Base-by-base conservation (phyloP, 2,888 invertebrate genomes). In the Psylliodes chrysocephalus region DNA sequence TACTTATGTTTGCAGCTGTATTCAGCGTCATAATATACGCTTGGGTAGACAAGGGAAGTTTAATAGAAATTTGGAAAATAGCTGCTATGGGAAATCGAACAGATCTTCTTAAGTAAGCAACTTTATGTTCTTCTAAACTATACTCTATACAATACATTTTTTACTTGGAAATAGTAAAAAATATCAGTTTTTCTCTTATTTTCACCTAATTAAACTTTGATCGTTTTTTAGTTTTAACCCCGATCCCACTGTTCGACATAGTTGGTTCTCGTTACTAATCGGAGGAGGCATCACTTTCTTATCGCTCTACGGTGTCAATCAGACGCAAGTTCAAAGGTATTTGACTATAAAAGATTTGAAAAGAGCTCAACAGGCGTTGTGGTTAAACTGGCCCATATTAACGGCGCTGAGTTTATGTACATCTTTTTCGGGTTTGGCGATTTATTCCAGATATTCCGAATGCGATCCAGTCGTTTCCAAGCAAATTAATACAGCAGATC, bases 261-360 rank as follows among this genome's bases (percentile, higher is more conserved):
- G 94, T 0, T 91, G 94, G 89, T 94, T 93, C 87, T 89, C 91
- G 0, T 84, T 94, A 19, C 83, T 88, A 2, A 85, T 95, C 53
- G 95, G 95, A n/a, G 95, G 95, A 0, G 82, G 90, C 33, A 86
- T 91, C 55, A 94, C 93, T 0, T 95, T 91, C 77, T 79, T 93
- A 38, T 90, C 94, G 0, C 76, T 95, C 5, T 95, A 94, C 79
- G 95, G 91, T 1, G 93, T 95, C 0, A 95, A 95, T 79, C 95
- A 95, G 81, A 91, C 94, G 0, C 95, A 92, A 81, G 88, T 92
- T 0, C 92, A 92, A 79, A 85, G 92, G 40, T 83, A 92, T 54
- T 78, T 91, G 60, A 90, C 92, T 3, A 89, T 92, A 10, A 89
- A 87, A 77, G 88, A 89, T 64, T 80, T 95, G 51, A 87, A 87